These are phyloP conservation scores for Protomyctophum bolini DNA, from an alignment of 2,113 vertebrate genomes.

Conservation along the genomic window DNA sequence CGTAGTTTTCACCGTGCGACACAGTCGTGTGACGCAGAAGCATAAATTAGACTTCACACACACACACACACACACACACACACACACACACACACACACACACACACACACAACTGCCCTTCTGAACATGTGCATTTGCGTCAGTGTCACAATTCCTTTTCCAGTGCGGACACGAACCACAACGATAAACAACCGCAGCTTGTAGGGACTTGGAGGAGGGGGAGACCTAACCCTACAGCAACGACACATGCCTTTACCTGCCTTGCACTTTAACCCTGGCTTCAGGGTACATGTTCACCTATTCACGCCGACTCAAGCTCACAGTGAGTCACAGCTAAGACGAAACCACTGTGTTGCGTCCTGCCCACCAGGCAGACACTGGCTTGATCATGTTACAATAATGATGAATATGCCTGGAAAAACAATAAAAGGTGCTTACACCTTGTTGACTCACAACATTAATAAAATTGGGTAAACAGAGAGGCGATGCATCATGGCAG, in stretches of 20 bases:
- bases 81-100: background rate
- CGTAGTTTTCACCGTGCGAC: no score
- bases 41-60: no score
- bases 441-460: slow-evolving; percentile 4
- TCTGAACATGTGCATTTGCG: slow-evolving; percentile 12
- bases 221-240: background rate
- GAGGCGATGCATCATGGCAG: background rate
- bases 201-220: background rate
- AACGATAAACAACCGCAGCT: background rate
- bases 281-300: slow-evolving; percentile 24
- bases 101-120: background rate
- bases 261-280: slow-evolving; percentile 8
- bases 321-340: slow-evolving; percentile 37
- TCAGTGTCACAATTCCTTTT: background rate
- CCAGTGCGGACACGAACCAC: background rate
- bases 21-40: no score
- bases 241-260: slow-evolving; percentile 58
- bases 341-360: slow-evolving; percentile 7
- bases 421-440: background rate
- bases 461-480: background rate
- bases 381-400: slow-evolving; percentile 6
- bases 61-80: no score
- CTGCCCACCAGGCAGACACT: background rate
- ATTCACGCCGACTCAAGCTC: slow-evolving; percentile 60
- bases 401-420: slow-evolving; percentile 4